Base-by-base conservation (phyloP, 2,888 invertebrate species). In the Orthonychiurus folsomi region DNA sequence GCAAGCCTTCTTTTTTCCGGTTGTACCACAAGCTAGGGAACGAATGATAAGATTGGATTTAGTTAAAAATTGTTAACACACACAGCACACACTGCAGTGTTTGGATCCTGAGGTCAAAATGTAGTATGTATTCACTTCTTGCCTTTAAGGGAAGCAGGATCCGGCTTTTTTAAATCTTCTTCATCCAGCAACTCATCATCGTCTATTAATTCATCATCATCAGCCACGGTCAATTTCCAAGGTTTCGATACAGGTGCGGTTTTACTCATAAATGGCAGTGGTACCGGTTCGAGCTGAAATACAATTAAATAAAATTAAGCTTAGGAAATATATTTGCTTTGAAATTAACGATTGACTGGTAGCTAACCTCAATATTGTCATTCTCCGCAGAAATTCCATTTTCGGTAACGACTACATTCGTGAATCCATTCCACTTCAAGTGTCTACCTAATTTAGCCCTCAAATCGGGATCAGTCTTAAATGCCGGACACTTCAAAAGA, bases 1-100 rank as follows among this genome's bases (percentile, higher is more conserved):
- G 75, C 99, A 99, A 0, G 99, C 96, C 78, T 94, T 95, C 63
- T 91, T 83, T 78, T 93, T 90, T 1, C 92, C 93, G 1, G 91
- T 91, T 37, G 89, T 89, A 15, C 87, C 85, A 76, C 91, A 91
- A 23, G 89, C 91, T 84, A 72, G 48, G 77, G 75, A 63, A 60
- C 24, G 63, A 59, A 63, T 53, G 12, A 52, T n/a, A 24, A 21
- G n/a, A n/a, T n/a, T n/a, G n/a, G n/a, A n/a, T n/a, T n/a, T n/a
- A n/a, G n/a, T n/a, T 9, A 52, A 62, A 48, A 2, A n/a, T n/a
- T n/a, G n/a, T n/a, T n/a, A n/a, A n/a, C n/a, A n/a, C n/a, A n/a
- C n/a, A n/a, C n/a, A n/a, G n/a, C n/a, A n/a, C n/a, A n/a, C n/a
- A 5, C 37, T 37, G 37, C 37, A 37, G 47, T 26, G 48, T 15